A percentile compares a stretch with the other conserved stretches of the same genome.
Evolutionary conservation across 2,113 vertebrate genomes (phyloP).

Genomic region (Glaucidium brasilianum): DNA sequence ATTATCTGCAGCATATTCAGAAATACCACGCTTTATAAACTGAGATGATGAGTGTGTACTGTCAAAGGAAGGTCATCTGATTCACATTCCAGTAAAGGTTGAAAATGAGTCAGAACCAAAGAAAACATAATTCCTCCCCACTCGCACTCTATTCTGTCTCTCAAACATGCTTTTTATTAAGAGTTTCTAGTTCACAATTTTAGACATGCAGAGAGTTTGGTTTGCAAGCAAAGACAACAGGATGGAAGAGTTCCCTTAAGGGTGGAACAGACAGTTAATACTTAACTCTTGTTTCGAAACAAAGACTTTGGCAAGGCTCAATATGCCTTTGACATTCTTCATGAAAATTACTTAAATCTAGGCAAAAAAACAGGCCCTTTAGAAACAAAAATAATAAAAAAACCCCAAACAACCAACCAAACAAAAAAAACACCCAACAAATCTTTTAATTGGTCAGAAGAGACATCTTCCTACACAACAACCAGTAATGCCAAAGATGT

Average conservation of each 20-base stretch:
- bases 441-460: background rate
- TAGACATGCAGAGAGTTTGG: background rate
- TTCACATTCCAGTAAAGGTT: constrained; percentile 45
- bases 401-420: too few relatives aligned
- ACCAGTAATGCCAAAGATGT: background rate
- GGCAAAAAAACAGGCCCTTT: background rate
- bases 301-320: background rate
- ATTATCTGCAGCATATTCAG: constrained; percentile 33
- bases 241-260: background rate
- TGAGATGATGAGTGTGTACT: background rate
- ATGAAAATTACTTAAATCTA: background rate
- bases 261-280: background rate
- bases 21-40: constrained; percentile 32
- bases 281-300: background rate
- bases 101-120: constrained; percentile 54
- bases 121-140: constrained; percentile 12
- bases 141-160: background rate
- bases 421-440: background rate
- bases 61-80: constrained; percentile 52
- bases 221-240: background rate
- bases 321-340: background rate
- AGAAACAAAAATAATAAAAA: background rate
- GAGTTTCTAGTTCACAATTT: background rate
- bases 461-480: background rate
- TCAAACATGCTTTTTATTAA: background rate